phyloP scores from a whole-genome alignment of 2,113 vertebrate species.

The Balaeniceps rex region DNA sequence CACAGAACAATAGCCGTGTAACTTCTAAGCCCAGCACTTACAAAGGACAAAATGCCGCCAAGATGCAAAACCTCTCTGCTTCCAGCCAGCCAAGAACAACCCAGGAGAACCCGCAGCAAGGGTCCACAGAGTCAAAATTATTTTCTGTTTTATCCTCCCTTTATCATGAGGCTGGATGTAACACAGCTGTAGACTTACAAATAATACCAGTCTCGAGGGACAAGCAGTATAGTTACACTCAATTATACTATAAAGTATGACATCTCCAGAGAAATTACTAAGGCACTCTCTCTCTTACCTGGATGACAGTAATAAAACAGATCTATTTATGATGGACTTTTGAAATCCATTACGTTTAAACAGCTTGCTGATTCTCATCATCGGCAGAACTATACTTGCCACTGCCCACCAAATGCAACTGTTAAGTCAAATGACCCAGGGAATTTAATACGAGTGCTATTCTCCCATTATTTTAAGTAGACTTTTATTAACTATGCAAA shows the following conservation, averaged over 20 bases:
- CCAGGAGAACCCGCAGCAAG: background rate
- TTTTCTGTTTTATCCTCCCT: slow-evolving; percentile 5
- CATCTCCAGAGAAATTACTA: slow-evolving; percentile 63
- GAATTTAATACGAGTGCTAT: background rate
- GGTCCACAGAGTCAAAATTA: background rate
- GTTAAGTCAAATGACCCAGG: slow-evolving; percentile 26
- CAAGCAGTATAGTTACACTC: slow-evolving; percentile 54
- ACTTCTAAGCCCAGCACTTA: background rate
- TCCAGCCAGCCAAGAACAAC: background rate
- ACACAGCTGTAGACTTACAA: slow-evolving; percentile 46
- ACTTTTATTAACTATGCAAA: slow-evolving; percentile 33
- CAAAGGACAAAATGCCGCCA: background rate
- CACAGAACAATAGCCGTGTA: background rate
- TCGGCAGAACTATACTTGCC: background rate
- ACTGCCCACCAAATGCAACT: slow-evolving; percentile 29
- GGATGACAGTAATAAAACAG: slow-evolving; percentile 64
- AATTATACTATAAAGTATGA: slow-evolving; percentile 64
- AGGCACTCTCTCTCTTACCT: slow-evolving; percentile 52
- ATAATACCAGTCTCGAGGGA: slow-evolving; percentile 35
- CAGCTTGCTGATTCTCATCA: slow-evolving; percentile 53
- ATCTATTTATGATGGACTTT: slow-evolving; percentile 63
- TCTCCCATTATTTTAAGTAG: slow-evolving; percentile 30
- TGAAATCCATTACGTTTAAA: slow-evolving; percentile 42
- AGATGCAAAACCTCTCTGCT: background rate
- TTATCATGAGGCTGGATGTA: background rate